Evolutionary conservation across 1,140 invertebrate genomes (phyloP).

Genomic region (Neodiprion lecontei): DNA sequence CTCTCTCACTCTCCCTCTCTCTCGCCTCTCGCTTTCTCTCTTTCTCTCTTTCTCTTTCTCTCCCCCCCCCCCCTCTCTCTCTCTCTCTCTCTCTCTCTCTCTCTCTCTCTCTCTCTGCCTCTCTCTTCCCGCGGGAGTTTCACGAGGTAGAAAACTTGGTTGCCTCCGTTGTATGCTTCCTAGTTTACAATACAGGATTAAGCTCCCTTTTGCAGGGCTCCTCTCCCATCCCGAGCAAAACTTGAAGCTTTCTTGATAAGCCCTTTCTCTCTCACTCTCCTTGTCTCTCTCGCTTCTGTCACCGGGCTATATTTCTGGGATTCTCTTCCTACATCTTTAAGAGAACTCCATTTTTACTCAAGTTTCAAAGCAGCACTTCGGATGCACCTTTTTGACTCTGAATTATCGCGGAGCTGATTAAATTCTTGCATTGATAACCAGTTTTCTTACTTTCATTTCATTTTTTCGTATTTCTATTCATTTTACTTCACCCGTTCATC

Average conservation of each 20-base stretch:
- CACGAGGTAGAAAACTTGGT: conserved; percentile 41
- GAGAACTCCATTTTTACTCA: conserved; percentile 15
- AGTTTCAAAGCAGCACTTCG: conserved; percentile 32
- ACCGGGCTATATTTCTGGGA: conserved; percentile 13
- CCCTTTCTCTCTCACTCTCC: conserved; percentile 35
- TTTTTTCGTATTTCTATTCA: too few relatives aligned
- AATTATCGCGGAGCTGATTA: background rate
- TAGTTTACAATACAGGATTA: conserved; percentile 60
- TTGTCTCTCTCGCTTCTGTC: conserved; percentile 14
- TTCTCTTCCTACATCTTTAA: conserved; percentile 16
- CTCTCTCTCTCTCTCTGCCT: background rate
- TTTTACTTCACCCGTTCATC: too few relatives aligned
- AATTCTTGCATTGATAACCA: too few relatives aligned
- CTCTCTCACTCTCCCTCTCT: background rate
- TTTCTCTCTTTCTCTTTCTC: background rate
- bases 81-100: background rate
- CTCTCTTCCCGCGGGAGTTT: background rate
- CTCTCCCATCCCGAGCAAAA: conserved; percentile 33
- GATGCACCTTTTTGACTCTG: conserved; percentile 17
- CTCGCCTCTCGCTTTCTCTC: background rate
- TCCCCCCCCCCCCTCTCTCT: background rate
- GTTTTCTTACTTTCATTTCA: too few relatives aligned
- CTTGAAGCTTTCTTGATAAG: conserved; percentile 55
- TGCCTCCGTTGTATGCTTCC: conserved; percentile 43
- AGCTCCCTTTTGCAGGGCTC: conserved; percentile 31